Conservation (phyloP, 2,797 vertebrate species). For the Crypturellus tataupa region DNA sequence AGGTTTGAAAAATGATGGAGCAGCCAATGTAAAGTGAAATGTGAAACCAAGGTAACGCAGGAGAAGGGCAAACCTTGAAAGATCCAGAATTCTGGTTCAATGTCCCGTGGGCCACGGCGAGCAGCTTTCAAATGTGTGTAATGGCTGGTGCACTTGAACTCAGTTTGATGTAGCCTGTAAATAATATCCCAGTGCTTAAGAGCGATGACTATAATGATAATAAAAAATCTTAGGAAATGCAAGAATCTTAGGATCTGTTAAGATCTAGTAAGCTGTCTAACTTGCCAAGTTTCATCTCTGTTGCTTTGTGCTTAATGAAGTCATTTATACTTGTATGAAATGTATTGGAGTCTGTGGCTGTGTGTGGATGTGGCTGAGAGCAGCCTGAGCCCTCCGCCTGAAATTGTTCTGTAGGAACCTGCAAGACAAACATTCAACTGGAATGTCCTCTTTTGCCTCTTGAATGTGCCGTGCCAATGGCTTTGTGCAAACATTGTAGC, state of each 20-base stretch:
- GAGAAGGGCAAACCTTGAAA: constrained; percentile 18
- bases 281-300: neutral
- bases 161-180: neutral
- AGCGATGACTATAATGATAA: neutral
- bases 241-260: neutral
- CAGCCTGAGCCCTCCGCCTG: neutral
- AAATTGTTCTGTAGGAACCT: neutral
- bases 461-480: neutral
- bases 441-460: neutral
- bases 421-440: neutral
- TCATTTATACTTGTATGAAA: neutral
- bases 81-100: neutral
- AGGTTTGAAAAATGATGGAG: constrained; percentile 40
- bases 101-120: neutral
- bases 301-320: neutral
- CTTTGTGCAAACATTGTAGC: neutral
- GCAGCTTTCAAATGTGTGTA: neutral
- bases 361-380: neutral
- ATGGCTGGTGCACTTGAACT: neutral
- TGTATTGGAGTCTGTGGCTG: neutral
- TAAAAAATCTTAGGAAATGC: neutral
- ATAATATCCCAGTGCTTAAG: neutral
- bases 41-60: neutral
- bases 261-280: neutral
- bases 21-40: constrained; percentile 24